Conservation (phyloP, 53 echinoderm and acorn worm genomes). For the Holothuria leucospilota region DNA sequence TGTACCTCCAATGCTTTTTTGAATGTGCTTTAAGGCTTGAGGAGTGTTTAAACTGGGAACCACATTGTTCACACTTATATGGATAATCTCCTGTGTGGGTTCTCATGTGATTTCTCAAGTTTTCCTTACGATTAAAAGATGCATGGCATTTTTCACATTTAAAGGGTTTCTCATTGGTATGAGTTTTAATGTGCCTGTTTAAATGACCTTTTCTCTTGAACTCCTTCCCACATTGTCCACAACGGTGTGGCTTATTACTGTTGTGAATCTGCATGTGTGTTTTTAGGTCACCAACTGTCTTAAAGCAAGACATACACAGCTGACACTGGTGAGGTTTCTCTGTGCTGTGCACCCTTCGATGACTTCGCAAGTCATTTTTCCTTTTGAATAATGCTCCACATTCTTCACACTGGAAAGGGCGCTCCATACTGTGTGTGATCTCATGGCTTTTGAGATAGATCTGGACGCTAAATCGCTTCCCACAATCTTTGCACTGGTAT, state of each 20-base stretch:
- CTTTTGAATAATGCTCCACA: slow-evolving; percentile 96
- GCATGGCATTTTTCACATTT: slow-evolving; percentile 84
- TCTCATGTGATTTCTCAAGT: slow-evolving; percentile 77
- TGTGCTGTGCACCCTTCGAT: slow-evolving; percentile 85
- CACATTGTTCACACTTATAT: slow-evolving; percentile 84
- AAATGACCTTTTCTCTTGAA: slow-evolving; percentile 95
- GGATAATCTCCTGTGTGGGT: slow-evolving; percentile 88
- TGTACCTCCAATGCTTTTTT: slow-evolving; percentile 87
- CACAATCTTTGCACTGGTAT: slow-evolving; percentile 84
- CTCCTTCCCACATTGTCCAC: slow-evolving; percentile 78
- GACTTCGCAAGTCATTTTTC: slow-evolving; percentile 91
- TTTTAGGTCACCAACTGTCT: slow-evolving; percentile 86
- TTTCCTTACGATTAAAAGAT: slow-evolving; percentile 92
- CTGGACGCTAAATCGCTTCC: slow-evolving; percentile 86
- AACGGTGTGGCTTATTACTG: slow-evolving; percentile 87
- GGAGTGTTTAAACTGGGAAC: slow-evolving; percentile 79
- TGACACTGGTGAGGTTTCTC: slow-evolving; percentile 88
- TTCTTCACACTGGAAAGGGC: slow-evolving; percentile 94
- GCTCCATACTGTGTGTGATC: slow-evolving; percentile 86
- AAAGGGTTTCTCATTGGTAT: slow-evolving; percentile 85
- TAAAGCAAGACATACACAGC: slow-evolving; percentile 78
- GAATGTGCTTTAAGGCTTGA: slow-evolving; percentile 90
- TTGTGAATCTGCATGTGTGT: slow-evolving; percentile 92
- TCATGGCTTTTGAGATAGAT: slow-evolving; percentile 94
- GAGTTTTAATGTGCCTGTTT: slow-evolving; percentile 92